Conservation (phyloP, 2,888 invertebrate species). For the Himalopsyche kuldschensis region DNA sequence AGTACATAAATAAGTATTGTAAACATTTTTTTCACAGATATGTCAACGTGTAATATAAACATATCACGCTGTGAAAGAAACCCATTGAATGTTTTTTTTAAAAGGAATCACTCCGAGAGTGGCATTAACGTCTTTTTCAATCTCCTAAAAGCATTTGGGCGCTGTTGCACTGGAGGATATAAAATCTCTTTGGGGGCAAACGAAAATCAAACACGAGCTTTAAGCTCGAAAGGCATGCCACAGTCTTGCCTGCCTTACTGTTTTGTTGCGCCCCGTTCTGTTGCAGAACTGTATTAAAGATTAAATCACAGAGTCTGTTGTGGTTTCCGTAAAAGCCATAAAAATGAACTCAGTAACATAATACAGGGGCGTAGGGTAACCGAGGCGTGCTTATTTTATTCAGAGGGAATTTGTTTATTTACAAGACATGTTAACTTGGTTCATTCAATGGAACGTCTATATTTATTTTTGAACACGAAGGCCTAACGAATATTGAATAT, state of each 20-base stretch:
- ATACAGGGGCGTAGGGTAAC: neutral
- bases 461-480: too few relatives aligned
- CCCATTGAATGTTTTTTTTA: neutral
- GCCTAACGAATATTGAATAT: too few relatives aligned
- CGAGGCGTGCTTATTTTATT: neutral
- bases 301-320: neutral
- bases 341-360: neutral
- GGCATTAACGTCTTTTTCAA: neutral
- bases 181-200: neutral
- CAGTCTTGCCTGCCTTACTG: neutral
- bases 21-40: too few relatives aligned
- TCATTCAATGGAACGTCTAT: too few relatives aligned
- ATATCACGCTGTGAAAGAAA: neutral
- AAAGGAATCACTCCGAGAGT: neutral
- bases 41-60: too few relatives aligned
- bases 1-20: too few relatives aligned
- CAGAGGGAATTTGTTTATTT: too few relatives aligned
- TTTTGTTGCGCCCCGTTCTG: neutral
- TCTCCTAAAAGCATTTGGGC: neutral
- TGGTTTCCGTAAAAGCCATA: neutral
- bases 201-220: neutral
- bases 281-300: neutral
- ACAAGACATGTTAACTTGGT: too few relatives aligned
- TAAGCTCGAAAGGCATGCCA: neutral
- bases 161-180: neutral